A percentile compares a stretch with the other conserved stretches of the same genome.
Conservation (phyloP, 2,888 invertebrate genomes). For the Diaperis boleti region DNA sequence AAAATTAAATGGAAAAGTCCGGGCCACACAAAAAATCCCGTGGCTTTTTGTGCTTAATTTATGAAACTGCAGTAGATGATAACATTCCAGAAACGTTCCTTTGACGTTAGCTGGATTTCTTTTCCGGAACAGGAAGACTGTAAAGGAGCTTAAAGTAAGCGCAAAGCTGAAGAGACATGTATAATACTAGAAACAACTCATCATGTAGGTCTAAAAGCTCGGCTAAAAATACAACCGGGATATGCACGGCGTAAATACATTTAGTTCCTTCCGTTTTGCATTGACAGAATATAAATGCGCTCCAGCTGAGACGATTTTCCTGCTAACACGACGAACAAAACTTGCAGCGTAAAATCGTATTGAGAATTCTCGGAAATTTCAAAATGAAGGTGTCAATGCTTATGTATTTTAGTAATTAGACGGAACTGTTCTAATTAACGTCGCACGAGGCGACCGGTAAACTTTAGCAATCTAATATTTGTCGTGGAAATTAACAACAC, state of each 20-base stretch:
- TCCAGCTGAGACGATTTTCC: conserved; percentile 15
- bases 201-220: conserved; percentile 40
- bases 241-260: conserved; percentile 37
- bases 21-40: background rate
- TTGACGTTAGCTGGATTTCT: conserved; percentile 26
- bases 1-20: conserved; percentile 4
- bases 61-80: background rate
- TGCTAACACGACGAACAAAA: conserved; percentile 16
- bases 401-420: conserved; percentile 52
- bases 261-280: conserved; percentile 42
- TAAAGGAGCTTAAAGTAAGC: conserved; percentile 46
- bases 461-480: conserved; percentile 50
- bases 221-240: conserved; percentile 41
- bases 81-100: conserved; percentile 5
- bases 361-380: conserved; percentile 34
- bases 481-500: conserved; percentile 52
- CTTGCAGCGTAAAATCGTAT: conserved; percentile 18
- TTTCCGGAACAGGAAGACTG: conserved; percentile 22
- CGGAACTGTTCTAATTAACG: conserved; percentile 49
- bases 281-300: conserved; percentile 42
- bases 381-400: conserved; percentile 50
- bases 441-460: conserved; percentile 46
- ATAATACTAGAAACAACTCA: conserved; percentile 45
- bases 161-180: conserved; percentile 44
- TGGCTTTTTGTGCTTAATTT: conserved; percentile 3